Percentiles rank a stretch among this genome's conserved stretches.
These are phyloP conservation scores for Leistus spinibarbis DNA, from an alignment of 2,888 invertebrate genomes.

Conservation along the genomic window DNA sequence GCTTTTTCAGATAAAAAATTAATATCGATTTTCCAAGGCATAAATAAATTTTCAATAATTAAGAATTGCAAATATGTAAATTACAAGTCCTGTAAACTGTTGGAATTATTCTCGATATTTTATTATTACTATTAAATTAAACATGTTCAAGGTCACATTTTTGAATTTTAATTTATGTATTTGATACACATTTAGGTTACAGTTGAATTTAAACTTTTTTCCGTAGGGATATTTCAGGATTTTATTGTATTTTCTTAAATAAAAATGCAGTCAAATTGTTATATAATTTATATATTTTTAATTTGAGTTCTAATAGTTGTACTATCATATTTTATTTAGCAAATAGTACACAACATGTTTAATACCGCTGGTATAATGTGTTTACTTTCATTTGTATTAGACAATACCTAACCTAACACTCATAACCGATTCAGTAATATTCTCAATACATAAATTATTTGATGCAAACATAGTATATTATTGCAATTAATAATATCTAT, in stretches of 20 bases:
- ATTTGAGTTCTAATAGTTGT: not conserved
- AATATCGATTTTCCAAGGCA: too few species aligned
- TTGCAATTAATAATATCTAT: not conserved
- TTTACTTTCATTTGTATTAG: not conserved
- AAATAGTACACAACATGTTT: not conserved
- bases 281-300: not conserved
- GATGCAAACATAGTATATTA: not conserved
- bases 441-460: not conserved
- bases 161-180: too few species aligned
- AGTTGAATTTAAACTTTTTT: too few species aligned
- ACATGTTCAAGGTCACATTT: too few species aligned
- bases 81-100: too few species aligned
- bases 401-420: not conserved
- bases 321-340: not conserved
- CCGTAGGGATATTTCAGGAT: not conserved
- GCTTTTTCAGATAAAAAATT: too few species aligned
- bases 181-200: too few species aligned
- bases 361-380: not conserved
- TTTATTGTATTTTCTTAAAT: not conserved
- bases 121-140: too few species aligned
- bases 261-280: not conserved
- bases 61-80: too few species aligned
- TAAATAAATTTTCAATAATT: too few species aligned
- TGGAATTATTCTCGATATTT: too few species aligned
- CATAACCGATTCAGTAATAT: not conserved